phyloP scores from a whole-genome alignment of 2,113 vertebrate genomes.

The Leucopternis melanops region DNA sequence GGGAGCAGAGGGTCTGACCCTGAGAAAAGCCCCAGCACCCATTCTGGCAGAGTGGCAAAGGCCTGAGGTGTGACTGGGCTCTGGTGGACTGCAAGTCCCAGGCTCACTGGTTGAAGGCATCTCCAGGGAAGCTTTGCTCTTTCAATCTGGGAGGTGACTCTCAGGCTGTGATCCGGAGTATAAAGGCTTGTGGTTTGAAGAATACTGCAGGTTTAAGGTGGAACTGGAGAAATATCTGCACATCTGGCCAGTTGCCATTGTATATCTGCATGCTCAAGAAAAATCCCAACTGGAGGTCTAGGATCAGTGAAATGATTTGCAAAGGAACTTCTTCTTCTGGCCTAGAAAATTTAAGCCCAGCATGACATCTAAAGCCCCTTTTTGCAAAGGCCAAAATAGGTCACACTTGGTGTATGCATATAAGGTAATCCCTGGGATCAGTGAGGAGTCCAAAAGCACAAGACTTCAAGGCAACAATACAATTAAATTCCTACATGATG shows the following conservation, averaged over 20 bases:
- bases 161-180: background rate
- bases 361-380: background rate
- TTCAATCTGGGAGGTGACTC: background rate
- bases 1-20: background rate
- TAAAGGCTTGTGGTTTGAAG: background rate
- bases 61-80: background rate
- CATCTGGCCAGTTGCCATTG: background rate
- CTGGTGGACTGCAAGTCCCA: background rate
- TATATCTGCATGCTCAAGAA: background rate
- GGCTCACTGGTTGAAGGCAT: background rate
- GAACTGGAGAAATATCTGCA: background rate
- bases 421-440: background rate
- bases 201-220: background rate
- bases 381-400: background rate
- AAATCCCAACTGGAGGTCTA: background rate
- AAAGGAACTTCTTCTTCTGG: background rate
- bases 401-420: accelerated
- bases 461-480: background rate
- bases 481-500: background rate
- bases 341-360: background rate
- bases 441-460: background rate
- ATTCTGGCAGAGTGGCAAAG: background rate
- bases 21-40: background rate
- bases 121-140: background rate
- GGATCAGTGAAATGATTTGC: background rate